These are phyloP conservation scores for Lagenorhynchus albirostris DNA, from an alignment of 2,113 vertebrate genomes.

Conservation along the genomic window DNA sequence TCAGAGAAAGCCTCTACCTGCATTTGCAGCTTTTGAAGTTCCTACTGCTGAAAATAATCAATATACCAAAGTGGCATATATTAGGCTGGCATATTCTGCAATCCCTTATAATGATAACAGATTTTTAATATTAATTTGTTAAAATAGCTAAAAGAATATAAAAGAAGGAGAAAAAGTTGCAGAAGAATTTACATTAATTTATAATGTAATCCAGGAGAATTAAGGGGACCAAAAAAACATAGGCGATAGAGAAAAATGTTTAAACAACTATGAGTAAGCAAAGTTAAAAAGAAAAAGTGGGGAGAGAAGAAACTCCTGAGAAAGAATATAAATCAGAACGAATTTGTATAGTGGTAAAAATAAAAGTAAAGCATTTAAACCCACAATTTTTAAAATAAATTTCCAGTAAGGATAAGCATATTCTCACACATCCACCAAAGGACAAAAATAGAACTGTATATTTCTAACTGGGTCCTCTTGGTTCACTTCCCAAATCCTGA, in stretches of 20 bases:
- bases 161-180: not conserved
- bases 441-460: not conserved
- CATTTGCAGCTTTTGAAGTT: not conserved
- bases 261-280: not conserved
- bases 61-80: not conserved
- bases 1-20: not conserved
- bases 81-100: not conserved
- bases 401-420: not conserved
- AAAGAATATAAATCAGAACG: not conserved
- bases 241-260: not conserved
- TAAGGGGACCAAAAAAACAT: not conserved
- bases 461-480: not conserved
- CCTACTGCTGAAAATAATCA: not conserved
- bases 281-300: not conserved
- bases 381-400: not conserved
- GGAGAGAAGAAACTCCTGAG: not conserved
- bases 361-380: slow-evolving; percentile 2
- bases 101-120: not conserved
- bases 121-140: not conserved
- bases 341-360: slow-evolving; percentile 7
- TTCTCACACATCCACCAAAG: not conserved
- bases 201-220: not conserved
- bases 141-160: not conserved
- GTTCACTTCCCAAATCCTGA: not conserved
- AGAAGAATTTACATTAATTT: slow-evolving; percentile 16